These are phyloP conservation scores for Ornithorhynchus anatinus DNA, from an alignment of 2,113 vertebrate species.

Conservation along the genomic window DNA sequence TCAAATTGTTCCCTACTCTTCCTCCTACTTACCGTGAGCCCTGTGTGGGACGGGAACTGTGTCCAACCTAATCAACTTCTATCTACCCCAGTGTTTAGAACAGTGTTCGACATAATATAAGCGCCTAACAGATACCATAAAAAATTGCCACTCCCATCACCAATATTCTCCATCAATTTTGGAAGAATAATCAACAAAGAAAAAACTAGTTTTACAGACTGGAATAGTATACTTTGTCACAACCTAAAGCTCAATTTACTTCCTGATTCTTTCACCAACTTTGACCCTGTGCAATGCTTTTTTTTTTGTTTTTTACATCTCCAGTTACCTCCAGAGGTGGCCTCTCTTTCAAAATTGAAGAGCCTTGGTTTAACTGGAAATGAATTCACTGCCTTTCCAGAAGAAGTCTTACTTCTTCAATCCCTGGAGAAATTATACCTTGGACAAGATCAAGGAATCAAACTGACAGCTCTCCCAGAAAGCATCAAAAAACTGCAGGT, in stretches of 20 bases:
- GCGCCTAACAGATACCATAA: too few relatives aligned
- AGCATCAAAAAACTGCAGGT: constrained; percentile 57
- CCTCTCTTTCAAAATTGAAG: constrained; percentile 62
- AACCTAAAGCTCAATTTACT: constrained; percentile 1
- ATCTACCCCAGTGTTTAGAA: too few relatives aligned
- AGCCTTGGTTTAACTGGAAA: constrained; percentile 66
- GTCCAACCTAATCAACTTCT: too few relatives aligned
- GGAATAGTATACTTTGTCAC: neutral
- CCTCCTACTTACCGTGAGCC: too few relatives aligned
- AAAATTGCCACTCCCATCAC: too few relatives aligned
- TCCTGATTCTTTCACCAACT: constrained; percentile 1
- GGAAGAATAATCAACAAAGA: neutral
- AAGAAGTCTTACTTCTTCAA: constrained; percentile 57
- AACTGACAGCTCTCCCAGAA: constrained; percentile 54
- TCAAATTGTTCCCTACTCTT: too few relatives aligned
- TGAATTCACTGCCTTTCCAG: constrained; percentile 61
- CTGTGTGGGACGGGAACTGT: too few relatives aligned
- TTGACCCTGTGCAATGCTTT: constrained; percentile 19
- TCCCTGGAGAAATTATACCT: constrained; percentile 65
- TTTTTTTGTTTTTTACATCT: constrained; percentile 32
- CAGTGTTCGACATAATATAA: too few relatives aligned
- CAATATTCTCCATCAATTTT: neutral
- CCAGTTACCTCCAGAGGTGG: constrained; percentile 56
- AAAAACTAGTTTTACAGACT: neutral
- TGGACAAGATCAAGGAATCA: constrained; percentile 66